Percentiles rank a stretch among this genome's conserved stretches.
These are phyloP conservation scores for Harpalus rubripes DNA, from an alignment of 2,888 invertebrate species.

Conservation along the genomic window DNA sequence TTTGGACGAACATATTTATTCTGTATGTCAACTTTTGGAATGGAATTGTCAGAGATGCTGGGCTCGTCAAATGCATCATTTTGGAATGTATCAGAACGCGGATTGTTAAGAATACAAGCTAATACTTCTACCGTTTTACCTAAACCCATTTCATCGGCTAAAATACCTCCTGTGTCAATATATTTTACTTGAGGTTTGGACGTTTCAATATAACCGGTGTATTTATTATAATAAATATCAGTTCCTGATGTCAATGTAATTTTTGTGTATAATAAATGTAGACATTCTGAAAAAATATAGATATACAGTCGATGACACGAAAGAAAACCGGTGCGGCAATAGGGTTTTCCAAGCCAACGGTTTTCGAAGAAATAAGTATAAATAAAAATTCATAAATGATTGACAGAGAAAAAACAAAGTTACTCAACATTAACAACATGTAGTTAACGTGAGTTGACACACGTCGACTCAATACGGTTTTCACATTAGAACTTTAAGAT, in stretches of 20 bases:
- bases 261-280: conserved; percentile 74
- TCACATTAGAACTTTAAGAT: too few relatives aligned
- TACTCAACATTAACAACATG: too few relatives aligned
- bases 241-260: conserved; percentile 72
- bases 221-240: conserved; percentile 76
- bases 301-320: too few relatives aligned
- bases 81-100: conserved; percentile 69
- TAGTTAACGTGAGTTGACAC: too few relatives aligned
- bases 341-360: too few relatives aligned
- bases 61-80: not conserved
- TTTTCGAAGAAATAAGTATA: too few relatives aligned
- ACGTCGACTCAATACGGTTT: too few relatives aligned
- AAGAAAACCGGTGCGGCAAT: too few relatives aligned
- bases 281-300: conserved; percentile 71
- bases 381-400: too few relatives aligned
- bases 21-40: conserved; percentile 59
- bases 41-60: not conserved
- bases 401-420: too few relatives aligned
- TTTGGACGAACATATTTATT: conserved; percentile 50
- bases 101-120: conserved; percentile 82
- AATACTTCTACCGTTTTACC: conserved; percentile 90
- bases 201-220: conserved; percentile 76
- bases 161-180: conserved; percentile 83
- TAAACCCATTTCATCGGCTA: conserved; percentile 91
- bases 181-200: conserved; percentile 75